Base-by-base conservation (phyloP, 2,797 vertebrate genomes). In the Lophius americanus region DNA sequence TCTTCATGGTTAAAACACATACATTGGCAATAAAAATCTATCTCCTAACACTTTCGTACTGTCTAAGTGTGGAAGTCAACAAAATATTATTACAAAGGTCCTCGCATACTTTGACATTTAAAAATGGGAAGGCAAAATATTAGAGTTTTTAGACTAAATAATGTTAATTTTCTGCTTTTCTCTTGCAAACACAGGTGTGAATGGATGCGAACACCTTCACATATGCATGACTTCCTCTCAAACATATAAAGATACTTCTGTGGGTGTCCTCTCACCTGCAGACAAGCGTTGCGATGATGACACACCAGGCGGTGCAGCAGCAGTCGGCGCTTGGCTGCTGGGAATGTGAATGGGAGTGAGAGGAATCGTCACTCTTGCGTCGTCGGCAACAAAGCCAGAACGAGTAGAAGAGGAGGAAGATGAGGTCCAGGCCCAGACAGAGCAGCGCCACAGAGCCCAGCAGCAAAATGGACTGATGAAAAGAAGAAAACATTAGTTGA, bases 251-350 rank as follows among this genome's bases (percentile, higher is more conserved):
- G 13, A 38, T 43, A 64, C 10, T 38, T 4, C 5, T 1, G 12
- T 51, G 47, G 51, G 50, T 13, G 51, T 64, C 32, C 57, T 80
- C 95, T 81, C 90, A 99, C 98, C 98, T 99, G 97, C 98, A 99
- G 60, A 99, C 95, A 0, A 99, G 93, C 5, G 97, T 99, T 62
- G 98, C 98, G 1, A 99, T 96, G 94, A 99, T 97, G 88, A 98
- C 97, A 0, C 98, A 99, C 98, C 98, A 99, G 7, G 98, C 97
- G 0, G 97, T 99, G 85, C 98, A 98, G 93, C 98, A 99, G 93
- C 98, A 99, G 91, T 97, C 98, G 46, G 97, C 95, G 0, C 95
- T 97, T 85, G 75, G 96, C 94, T 53, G 90, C 68, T 90, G 90
- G 33, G 84, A 83, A 78, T 89, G 89, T 0, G 87, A 65, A 52